phyloP scores from a whole-genome alignment of 2,797 vertebrate genomes.

The Arctocebus calabarensis region DNA sequence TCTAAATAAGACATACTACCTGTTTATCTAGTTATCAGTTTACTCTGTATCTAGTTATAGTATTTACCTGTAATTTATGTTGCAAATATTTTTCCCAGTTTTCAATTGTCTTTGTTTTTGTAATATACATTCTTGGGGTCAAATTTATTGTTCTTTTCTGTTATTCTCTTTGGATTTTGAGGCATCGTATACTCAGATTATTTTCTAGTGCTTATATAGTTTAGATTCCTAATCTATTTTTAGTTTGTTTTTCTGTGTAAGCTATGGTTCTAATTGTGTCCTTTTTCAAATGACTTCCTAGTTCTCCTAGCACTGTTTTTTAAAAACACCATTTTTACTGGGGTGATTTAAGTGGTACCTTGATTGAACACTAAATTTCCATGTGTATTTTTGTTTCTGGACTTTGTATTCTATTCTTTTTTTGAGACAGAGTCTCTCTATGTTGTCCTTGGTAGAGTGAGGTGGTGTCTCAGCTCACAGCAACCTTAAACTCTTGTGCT shows the following conservation, averaged over 20 bases:
- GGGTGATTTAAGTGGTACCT: not conserved
- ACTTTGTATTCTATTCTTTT: not conserved
- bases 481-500: no score
- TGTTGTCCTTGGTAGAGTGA: no score
- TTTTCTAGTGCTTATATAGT: not conserved
- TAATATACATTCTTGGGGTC: not conserved
- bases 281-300: not conserved
- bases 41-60: not conserved
- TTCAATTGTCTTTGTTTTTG: constrained; percentile 21
- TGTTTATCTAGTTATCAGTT: not conserved
- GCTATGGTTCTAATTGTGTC: not conserved
- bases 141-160: constrained; percentile 24
- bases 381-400: not conserved
- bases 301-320: not conserved
- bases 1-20: constrained; percentile 23
- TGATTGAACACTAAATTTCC: not conserved
- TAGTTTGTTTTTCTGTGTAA: not conserved
- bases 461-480: no score
- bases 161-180: constrained; percentile 26
- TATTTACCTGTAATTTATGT: not conserved
- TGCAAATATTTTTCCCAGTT: constrained; percentile 38
- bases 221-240: not conserved
- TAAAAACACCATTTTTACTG: constrained; percentile 21
- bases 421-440: no score
- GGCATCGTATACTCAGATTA: not conserved